Base-by-base conservation (phyloP, 1,140 invertebrate species). In the Trichonephila inaurata region DNA sequence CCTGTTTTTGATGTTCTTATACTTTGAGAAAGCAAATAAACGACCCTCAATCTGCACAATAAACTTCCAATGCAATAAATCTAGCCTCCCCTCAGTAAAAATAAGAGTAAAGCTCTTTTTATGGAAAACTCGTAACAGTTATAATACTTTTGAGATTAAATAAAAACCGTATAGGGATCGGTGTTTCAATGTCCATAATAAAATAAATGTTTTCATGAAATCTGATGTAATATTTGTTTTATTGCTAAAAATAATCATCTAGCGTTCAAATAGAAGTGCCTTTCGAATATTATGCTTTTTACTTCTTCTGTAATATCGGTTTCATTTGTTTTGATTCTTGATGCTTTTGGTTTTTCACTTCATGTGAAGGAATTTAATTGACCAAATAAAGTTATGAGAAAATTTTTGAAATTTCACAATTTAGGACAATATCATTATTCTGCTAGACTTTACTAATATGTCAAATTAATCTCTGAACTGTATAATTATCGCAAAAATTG, bases 1-100 rank as follows among this genome's bases (percentile, higher is more conserved):
- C 61, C 62, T 28, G 60, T 88, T 64, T 58, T 40, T 61, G 60
- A 88, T 85, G 83, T 60, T 85, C 83, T 60, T 85, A 85, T 61
- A 28, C 21, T 24, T n/a, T 12, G 24, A 10, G 64, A 88, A 88
- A 64, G 86, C 66, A 88, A 88, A 88, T 64, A 88, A 88, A 88
- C 19, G 86, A 88, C 28, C 12, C 62, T 33, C 61, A 58, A 88
- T 88, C n/a, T 64, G 33, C 14, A n/a, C n/a, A 64, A 64, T 64
- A 64, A 88, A 64, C 24, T 40, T 64, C 24, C 60, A 24, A 33
- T 18, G 60, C 62, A 40, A 64, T 88, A 88, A 88, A 88, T 64
- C 21, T 10, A 21, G 16, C 8, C 62, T 64, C 40, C 28, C 62
- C 6, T 64, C 72, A 8, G 60, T 24, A 60, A 61, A 85, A 61